A percentile compares a stretch with the other conserved stretches of the same genome.
Evolutionary conservation across 2,113 vertebrate genomes (phyloP).

Genomic region (Blennius ocellaris): DNA sequence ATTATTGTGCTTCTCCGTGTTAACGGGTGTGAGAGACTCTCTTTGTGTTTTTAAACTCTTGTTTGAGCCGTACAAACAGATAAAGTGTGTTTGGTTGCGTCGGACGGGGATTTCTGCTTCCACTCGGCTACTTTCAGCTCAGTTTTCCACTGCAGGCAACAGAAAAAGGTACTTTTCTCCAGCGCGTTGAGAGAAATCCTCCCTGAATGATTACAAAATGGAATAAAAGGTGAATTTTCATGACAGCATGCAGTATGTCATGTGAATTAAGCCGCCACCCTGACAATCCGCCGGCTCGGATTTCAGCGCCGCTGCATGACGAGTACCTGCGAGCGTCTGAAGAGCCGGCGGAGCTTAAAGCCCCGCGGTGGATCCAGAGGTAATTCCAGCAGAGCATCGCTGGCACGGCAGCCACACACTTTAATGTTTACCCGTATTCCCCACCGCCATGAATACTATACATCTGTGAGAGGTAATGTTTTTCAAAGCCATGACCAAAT

Average conservation of each 20-base stretch:
- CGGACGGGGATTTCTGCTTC: too few species aligned
- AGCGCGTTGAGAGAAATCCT: constrained; percentile 10
- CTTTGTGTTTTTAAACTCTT: too few species aligned
- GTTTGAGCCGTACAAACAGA: too few species aligned
- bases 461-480: constrained; percentile 96
- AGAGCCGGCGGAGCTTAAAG: constrained; percentile 16
- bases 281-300: constrained; percentile 34
- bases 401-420: constrained; percentile 84
- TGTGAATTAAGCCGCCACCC: constrained; percentile 18
- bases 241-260: constrained; percentile 37
- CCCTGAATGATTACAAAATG: constrained; percentile 47
- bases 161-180: neutral
- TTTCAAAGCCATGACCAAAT: constrained; percentile 96
- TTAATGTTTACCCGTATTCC: constrained; percentile 97
- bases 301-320: constrained; percentile 32
- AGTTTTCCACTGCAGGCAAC: constrained; percentile 4
- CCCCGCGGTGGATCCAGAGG: constrained; percentile 33
- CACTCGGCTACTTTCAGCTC: too few species aligned
- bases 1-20: too few species aligned
- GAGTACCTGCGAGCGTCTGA: constrained; percentile 55
- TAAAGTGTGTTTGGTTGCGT: too few species aligned
- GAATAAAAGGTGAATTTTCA: constrained; percentile 17
- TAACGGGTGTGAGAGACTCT: too few species aligned
- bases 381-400: constrained; percentile 62
- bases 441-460: constrained; percentile 92